Conservation (phyloP, 2,888 invertebrate species). For the Hemicrepidius hirtus region DNA sequence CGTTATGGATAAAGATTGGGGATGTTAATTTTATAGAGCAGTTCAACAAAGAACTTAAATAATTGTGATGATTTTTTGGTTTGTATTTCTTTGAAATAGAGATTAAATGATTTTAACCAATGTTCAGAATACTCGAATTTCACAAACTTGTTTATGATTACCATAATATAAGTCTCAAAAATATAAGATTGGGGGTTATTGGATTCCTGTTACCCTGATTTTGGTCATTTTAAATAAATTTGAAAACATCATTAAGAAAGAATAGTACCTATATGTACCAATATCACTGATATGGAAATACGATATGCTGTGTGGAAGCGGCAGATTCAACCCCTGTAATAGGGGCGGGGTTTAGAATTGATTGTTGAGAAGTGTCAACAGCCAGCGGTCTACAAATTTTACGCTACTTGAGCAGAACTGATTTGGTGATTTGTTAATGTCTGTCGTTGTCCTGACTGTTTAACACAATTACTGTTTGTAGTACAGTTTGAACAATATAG, state of each 20-base stretch:
- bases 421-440: constrained; percentile 63
- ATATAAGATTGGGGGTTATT: no score
- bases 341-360: constrained; percentile 63
- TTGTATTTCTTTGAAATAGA: no score
- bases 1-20: constrained; percentile 17
- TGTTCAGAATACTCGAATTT: no score
- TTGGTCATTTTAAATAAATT: no score
- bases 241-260: no score
- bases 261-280: not conserved
- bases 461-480: constrained; percentile 32
- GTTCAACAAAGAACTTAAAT: not conserved
- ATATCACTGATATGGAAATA: not conserved
- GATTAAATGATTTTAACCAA: no score
- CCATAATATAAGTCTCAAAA: no score
- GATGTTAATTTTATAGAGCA: not conserved
- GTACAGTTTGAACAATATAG: no score
- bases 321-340: constrained; percentile 57
- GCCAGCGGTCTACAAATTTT: constrained; percentile 57
- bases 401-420: constrained; percentile 60
- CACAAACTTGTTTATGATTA: no score
- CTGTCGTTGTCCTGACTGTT: constrained; percentile 28
- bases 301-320: not conserved
- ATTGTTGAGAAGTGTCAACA: constrained; percentile 66
- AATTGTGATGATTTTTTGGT: not conserved
- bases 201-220: no score